Evolutionary conservation across 2,888 invertebrate species (phyloP).

Genomic region (Molorchus minor): DNA sequence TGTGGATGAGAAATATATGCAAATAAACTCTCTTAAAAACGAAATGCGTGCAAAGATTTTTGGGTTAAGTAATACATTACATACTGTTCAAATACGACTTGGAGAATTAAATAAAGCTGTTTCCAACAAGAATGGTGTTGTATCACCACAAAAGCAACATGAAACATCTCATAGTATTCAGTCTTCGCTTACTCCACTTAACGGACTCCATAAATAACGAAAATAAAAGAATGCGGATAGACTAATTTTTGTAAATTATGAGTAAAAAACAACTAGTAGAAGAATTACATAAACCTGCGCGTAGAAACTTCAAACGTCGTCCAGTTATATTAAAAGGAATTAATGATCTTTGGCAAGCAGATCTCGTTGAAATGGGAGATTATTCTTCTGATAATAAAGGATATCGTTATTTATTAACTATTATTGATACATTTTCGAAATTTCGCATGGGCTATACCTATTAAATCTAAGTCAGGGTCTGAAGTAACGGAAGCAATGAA

Average conservation of each 20-base stretch:
- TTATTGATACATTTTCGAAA: slow-evolving; percentile 59
- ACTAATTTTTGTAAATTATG: not conserved
- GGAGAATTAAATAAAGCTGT: not conserved
- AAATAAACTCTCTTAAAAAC: slow-evolving; percentile 3
- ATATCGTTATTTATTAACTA: slow-evolving; percentile 52
- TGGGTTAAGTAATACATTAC: not conserved
- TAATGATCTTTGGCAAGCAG: slow-evolving; percentile 61
- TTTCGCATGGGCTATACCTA: slow-evolving; percentile 54
- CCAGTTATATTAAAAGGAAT: slow-evolving; percentile 54
- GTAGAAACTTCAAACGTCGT: slow-evolving; percentile 55
- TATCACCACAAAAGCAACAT: too few species aligned
- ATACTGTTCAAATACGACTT: not conserved
- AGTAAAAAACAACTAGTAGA: slow-evolving; percentile 15
- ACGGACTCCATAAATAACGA: too few species aligned
- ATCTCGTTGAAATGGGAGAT: slow-evolving; percentile 55
- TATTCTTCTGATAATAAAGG: slow-evolving; percentile 52
- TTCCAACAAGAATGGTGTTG: not conserved
- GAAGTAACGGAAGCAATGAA: slow-evolving; percentile 45
- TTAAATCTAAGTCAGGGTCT: slow-evolving; percentile 51
- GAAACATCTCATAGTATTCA: too few species aligned
- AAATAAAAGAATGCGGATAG: not conserved
- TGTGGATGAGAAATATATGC: slow-evolving; percentile 26
- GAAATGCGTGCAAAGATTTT: not conserved
- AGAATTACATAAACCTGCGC: slow-evolving; percentile 56
- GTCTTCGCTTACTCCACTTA: too few species aligned